Base-by-base conservation (phyloP, 2,888 invertebrate species). In the Steinernema carpocapsae region DNA sequence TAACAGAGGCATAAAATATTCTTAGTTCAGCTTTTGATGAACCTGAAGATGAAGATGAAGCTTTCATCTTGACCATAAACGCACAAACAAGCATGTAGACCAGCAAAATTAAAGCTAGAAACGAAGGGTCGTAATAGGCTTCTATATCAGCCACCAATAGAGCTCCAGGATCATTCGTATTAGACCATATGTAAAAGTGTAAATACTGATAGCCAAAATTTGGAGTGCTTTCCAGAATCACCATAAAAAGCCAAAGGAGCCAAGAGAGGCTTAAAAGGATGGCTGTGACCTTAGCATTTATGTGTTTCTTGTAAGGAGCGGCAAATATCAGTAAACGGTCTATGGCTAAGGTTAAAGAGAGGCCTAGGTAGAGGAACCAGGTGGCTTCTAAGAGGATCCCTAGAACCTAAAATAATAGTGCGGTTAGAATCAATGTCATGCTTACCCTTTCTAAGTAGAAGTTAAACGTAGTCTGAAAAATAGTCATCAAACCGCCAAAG, bases 361-460 rank as follows among this genome's bases (percentile, higher is more conserved):
- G 48, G n/a, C n/a, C 48, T 2, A 48, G 19, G 48, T 48, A 48
- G n/a, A 48, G 19, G 48, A 48, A 48, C 48, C 48, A 48, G 19
- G n/a, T 48, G 7, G 48, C 3, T 48, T 48, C n/a, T n/a, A 48
- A 2, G 17, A 48, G 3, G 4, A 48, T 14, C 14, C 48, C 48
- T n/a, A 48, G 14, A 14, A 48, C 48, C 48, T 48, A 48, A 14
- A 48, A 19, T 10, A 10, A 10, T 3, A 7, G 3, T 14, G 14
- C 10, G 10, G 43, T 14, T 12, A 7, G 14, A 7, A 43, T 43
- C 14, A 14, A 43, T 2, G 19, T 48, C 48, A 7, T 48, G 17
- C 19, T 4, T 48, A 64, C 64, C 64, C 64, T 26, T 12, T 64
- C 64, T 29, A 64, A 7, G 19, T 64, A 32, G 29, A 29, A 29